phyloP scores from a whole-genome alignment of 2,797 vertebrate genomes.

The Alauda arvensis region DNA sequence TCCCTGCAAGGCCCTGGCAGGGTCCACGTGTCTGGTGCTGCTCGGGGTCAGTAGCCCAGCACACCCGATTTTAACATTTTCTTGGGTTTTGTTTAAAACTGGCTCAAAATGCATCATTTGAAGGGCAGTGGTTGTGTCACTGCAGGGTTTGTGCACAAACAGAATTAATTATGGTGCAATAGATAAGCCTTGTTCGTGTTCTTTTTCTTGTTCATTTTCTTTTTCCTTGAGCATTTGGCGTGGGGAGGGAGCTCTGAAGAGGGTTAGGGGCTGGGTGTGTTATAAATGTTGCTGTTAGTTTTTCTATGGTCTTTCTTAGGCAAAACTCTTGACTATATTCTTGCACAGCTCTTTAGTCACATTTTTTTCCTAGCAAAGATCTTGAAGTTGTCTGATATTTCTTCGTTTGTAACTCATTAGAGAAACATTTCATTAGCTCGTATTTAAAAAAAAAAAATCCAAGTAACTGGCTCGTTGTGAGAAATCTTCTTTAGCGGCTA shows the following conservation, averaged over 20 bases:
- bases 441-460: neutral
- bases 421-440: neutral
- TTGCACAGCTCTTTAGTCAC: neutral
- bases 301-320: neutral
- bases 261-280: neutral
- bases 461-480: neutral
- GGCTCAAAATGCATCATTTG: neutral
- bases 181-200: neutral
- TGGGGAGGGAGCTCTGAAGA: neutral
- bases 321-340: neutral
- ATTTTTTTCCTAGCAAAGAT: neutral
- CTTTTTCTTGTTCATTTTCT: too few species aligned
- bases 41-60: neutral
- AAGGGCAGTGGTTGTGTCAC: neutral
- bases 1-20: neutral
- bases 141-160: neutral
- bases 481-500: neutral
- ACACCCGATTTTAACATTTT: neutral
- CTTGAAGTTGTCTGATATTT: neutral
- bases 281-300: neutral
- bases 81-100: neutral
- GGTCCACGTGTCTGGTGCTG: rapidly evolving
- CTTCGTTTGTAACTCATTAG: neutral
- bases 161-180: neutral
- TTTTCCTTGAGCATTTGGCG: neutral